These are phyloP conservation scores for Oreochromis grahami DNA, from an alignment of 2,797 vertebrate species.

Conservation along the genomic window DNA sequence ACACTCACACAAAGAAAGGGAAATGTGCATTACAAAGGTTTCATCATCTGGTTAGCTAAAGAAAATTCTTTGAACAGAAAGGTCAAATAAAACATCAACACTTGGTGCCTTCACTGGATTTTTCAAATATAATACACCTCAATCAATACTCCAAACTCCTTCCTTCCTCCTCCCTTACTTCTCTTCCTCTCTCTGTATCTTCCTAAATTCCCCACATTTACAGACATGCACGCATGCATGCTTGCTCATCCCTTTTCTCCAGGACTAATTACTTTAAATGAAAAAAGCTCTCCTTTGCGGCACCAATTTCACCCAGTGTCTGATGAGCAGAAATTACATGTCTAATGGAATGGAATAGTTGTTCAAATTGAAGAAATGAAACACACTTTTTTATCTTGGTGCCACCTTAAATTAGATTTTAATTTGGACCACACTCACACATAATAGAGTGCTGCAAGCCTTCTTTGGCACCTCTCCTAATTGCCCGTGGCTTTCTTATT, in stretches of 20 bases:
- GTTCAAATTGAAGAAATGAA: conserved; percentile 72
- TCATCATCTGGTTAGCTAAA: not conserved
- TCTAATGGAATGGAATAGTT: conserved; percentile 82
- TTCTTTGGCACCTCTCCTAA: conserved; percentile 44
- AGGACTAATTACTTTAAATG: conserved; percentile 81
- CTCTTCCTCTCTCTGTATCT: not conserved
- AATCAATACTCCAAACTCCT: conserved; percentile 18
- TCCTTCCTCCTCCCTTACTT: not conserved
- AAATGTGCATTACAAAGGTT: not conserved
- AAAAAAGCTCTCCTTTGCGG: conserved; percentile 74
- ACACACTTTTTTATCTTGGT: conserved; percentile 44
- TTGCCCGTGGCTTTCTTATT: conserved; percentile 59
- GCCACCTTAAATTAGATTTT: conserved; percentile 71
- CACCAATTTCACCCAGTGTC: conserved; percentile 75
- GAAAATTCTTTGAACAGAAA: not conserved
- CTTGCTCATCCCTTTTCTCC: conserved; percentile 59
- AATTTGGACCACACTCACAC: conserved; percentile 64
- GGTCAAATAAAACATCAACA: not conserved
- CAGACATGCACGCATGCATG: conserved; percentile 22
- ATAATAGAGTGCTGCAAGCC: conserved; percentile 58
- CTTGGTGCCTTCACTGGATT: not conserved
- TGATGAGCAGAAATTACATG: conserved; percentile 88
- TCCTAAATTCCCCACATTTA: not conserved
- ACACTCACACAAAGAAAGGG: not conserved
- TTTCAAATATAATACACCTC: not conserved